These are phyloP conservation scores for Cotesia glomerata DNA, from an alignment of 1,140 invertebrate genomes.

Conservation along the genomic window DNA sequence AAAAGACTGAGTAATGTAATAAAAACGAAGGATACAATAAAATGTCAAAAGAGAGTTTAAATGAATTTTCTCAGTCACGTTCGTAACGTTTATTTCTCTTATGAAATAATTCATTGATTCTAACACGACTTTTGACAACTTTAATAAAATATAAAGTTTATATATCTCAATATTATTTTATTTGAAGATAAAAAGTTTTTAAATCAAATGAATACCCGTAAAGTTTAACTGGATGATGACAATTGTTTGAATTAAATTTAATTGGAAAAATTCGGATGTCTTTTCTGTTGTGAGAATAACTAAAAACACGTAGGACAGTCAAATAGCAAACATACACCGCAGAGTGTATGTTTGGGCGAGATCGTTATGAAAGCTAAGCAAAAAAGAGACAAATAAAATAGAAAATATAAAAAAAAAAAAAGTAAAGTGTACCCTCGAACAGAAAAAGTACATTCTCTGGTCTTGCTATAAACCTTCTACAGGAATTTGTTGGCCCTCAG, in stretches of 20 bases:
- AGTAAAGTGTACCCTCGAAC: not conserved
- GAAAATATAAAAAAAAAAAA: not conserved
- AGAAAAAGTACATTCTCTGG: constrained; percentile 10
- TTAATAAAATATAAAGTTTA: not conserved
- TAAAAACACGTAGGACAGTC: not conserved
- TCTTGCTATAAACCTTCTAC: constrained; percentile 15
- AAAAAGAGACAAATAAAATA: not conserved
- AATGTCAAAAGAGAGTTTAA: too few relatives aligned
- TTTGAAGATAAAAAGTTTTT: not conserved
- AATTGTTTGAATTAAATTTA: not conserved
- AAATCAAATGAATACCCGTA: not conserved
- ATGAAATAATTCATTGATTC: constrained; percentile 37
- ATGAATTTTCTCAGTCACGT: too few relatives aligned
- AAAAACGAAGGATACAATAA: too few relatives aligned
- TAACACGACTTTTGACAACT: constrained; percentile 26
- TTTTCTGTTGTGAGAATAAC: not conserved
- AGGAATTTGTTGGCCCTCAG: constrained; percentile 29
- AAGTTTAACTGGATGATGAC: not conserved
- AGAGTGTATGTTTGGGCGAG: not conserved
- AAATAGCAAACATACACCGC: not conserved
- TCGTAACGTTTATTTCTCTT: too few relatives aligned
- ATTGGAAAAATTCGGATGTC: not conserved
- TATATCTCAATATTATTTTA: not conserved
- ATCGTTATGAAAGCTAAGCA: constrained; percentile 9
- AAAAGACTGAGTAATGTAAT: too few relatives aligned